Evolutionary conservation across 2,797 vertebrate genomes (phyloP), one percentile per base, ranked within the genome.

Genomic region (Cuculus canorus): DNA sequence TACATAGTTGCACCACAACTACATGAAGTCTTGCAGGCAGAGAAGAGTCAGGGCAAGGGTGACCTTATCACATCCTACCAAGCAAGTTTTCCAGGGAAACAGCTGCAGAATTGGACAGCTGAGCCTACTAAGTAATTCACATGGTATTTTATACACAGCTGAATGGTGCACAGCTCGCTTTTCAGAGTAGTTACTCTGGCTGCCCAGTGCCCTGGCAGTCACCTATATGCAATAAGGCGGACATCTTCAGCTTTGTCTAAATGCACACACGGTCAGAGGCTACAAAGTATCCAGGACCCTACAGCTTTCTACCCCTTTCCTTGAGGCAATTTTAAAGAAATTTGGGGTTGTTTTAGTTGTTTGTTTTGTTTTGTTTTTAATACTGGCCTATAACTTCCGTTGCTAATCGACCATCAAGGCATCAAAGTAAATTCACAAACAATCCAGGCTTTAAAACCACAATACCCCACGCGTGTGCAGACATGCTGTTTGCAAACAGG

Each of bases 321-420:
- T 84, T 54, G 57, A 75, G 90, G 64, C 21, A n/a, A 85, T 3
- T 54, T 82, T 22, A 45, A 13, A 41, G 35, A 68, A 73, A 52
- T 76, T 43, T 16, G 19, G 30, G 5, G 76, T 48, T 25, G 3
- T 8, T 45, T 48, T 33, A 39, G 32, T 41, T 27, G 14, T 10
- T 41, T 32, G 28, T 5, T 60, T 5, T 8, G 24, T 12, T 43
- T 27, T 25, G 35, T 65, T 57, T 68, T 70, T 21, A 70, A 68
- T 73, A 95, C 84, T 80, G 85, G 81, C 77, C 84, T 86, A 52
- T 82, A 80, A 92, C 94, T 92, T 64, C 64, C 88, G 91, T 91
- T 90, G 76, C 71, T 93, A 77, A 85, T 54, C 86, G 90, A 89
- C 80, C 61, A 60, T 33, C 81, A 95, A 96, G 92, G 92, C 95